Evolutionary conservation across 2,113 vertebrate genomes (phyloP).

Genomic region (Myotis davidii): DNA sequence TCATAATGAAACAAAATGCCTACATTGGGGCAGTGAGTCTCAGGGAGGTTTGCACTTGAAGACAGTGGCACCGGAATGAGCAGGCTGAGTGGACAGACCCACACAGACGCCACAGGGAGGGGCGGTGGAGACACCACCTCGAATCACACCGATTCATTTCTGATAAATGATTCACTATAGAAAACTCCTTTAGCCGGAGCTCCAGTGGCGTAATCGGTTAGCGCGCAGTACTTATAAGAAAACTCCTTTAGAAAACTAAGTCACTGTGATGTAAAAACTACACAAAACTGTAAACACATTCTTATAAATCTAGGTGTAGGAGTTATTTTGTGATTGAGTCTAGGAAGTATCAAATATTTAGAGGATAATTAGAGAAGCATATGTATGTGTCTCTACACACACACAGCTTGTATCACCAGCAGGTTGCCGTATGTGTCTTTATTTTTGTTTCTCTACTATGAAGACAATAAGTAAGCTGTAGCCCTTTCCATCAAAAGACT

Average conservation of each 20-base stretch:
- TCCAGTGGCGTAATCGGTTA: too few relatives aligned
- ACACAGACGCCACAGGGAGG: accelerated
- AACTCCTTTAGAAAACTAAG: background rate
- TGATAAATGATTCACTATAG: background rate
- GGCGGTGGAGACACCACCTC: accelerated
- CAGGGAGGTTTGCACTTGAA: background rate
- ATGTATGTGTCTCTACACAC: accelerated
- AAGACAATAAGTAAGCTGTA: background rate
- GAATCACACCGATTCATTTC: accelerated
- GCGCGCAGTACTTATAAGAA: too few relatives aligned
- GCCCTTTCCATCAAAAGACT: background rate
- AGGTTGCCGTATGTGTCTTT: accelerated
- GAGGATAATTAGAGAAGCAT: background rate
- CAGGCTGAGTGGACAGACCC: accelerated
- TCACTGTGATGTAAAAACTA: background rate
- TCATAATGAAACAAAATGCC: background rate
- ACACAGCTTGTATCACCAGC: accelerated
- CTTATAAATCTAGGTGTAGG: background rate
- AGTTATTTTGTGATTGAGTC: background rate
- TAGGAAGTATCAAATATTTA: background rate
- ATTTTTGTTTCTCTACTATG: background rate
- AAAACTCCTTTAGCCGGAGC: background rate
- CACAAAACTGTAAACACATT: background rate
- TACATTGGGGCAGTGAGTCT: accelerated
- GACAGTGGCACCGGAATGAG: accelerated